Base-by-base conservation (phyloP, 1,140 invertebrate species). In the Ridgeia piscesae region DNA sequence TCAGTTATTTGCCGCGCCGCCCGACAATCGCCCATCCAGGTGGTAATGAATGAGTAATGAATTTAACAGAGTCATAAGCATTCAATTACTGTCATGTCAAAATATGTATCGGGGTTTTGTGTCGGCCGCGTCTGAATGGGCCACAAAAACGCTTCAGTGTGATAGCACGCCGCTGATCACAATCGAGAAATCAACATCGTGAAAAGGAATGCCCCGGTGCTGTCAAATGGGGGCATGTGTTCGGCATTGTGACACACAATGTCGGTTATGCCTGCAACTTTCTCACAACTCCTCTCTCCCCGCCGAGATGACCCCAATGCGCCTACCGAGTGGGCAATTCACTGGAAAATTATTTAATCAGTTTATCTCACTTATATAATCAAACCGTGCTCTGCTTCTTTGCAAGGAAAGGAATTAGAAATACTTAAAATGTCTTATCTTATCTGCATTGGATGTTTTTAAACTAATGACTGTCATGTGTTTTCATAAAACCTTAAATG, bases 21-120 rank as follows among this genome's bases (percentile, higher is more conserved):
- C 58, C 58, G 58, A 77, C 58, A 77, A 77, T 77, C 58, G 58
- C 58, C 58, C 58, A 77, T 77, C 58, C 58, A 77, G 27, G 58
- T 77, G 58, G 58, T 77, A 77, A 77, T 77, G 58, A 77, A 77
- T 77, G 58, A 77, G 58, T 77, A 77, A 77, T 77, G 58, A 77
- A 77, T 77, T 77, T 77, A 77, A 77, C 58, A 77, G 58, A 77
- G 58, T 77, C 58, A 77, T 77, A 77, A 77, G 58, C 58, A 77
- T 77, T 77, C 58, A 77, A 77, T 77, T 77, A 77, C 58, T 77
- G 58, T 77, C 58, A 77, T 77, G 58, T 77, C 58, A 77, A 77
- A 77, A 77, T 77, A 77, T 77, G 58, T 77, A 77, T 77, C 17
- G 27, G 58, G 58, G 58, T 77, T 77, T 77, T 77, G 58, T 77